A percentile compares a stretch with the other conserved stretches of the same genome.
Conservation (phyloP, 2,888 invertebrate species). For the Aspidiotus rigidus region DNA sequence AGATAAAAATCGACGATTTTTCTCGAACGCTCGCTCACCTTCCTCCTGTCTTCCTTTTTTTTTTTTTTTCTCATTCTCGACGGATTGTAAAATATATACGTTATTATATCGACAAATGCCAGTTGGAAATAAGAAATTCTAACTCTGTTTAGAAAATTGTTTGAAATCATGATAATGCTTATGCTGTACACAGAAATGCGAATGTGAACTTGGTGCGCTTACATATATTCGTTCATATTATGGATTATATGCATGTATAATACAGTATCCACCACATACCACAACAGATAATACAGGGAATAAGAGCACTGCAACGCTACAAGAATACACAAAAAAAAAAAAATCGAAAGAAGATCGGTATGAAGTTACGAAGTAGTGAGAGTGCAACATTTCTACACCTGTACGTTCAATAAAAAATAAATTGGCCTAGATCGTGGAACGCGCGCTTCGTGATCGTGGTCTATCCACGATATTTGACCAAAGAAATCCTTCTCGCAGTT, state of each 20-base stretch:
- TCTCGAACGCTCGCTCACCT: background rate
- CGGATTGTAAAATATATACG: slow-evolving; percentile 4
- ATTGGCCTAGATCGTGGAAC: slow-evolving; percentile 32
- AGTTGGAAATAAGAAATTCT: slow-evolving; percentile 12
- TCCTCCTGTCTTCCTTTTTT: background rate
- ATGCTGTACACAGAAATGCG: background rate
- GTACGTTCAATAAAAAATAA: slow-evolving; percentile 32
- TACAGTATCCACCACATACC: too few relatives aligned
- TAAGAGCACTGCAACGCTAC: background rate
- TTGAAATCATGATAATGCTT: slow-evolving; percentile 27
- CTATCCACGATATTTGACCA: slow-evolving; percentile 14
- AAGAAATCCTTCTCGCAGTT: too few relatives aligned
- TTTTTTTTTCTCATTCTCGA: background rate
- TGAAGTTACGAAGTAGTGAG: slow-evolving; percentile 26
- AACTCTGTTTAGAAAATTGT: slow-evolving; percentile 2
- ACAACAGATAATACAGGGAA: too few relatives aligned
- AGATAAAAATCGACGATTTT: slow-evolving; percentile 29
- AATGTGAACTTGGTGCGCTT: background rate
- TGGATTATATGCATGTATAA: too few relatives aligned
- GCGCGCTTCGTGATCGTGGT: slow-evolving; percentile 28
- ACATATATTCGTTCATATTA: background rate
- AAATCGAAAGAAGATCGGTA: slow-evolving; percentile 13
- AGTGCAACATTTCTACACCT: slow-evolving; percentile 23
- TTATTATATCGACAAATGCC: slow-evolving; percentile 25
- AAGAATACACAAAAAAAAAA: slow-evolving; percentile 2